A percentile compares a stretch with the other conserved stretches of the same genome.
Conservation (phyloP, 2,797 vertebrate species). For the Halcyon leucocephala region DNA sequence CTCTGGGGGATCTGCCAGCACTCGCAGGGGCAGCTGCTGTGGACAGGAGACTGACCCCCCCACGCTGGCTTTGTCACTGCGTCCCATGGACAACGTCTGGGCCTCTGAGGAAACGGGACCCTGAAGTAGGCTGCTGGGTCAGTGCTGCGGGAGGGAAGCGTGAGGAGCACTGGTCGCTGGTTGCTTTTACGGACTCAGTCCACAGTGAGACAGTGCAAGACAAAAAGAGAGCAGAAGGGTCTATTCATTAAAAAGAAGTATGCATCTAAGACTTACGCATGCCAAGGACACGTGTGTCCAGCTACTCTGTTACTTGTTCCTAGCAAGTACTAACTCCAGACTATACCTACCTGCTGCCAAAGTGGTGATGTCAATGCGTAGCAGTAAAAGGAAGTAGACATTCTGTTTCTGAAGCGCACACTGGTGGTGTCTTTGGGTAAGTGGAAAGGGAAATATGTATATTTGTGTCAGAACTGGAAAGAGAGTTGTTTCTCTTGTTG, state of each 20-base stretch:
- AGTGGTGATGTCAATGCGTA: background rate
- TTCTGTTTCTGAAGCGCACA: background rate
- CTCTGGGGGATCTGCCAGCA: rapidly evolving
- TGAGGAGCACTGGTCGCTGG: background rate
- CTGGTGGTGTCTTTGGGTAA: background rate
- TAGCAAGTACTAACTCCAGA: background rate
- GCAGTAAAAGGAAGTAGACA: background rate
- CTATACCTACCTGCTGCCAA: background rate
- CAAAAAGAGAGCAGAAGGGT: background rate
- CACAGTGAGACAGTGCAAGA: background rate
- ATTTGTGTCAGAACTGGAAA: conserved; percentile 25
- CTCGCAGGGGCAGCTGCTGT: background rate
- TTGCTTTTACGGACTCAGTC: background rate
- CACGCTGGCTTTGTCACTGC: background rate
- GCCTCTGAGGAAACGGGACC: background rate
- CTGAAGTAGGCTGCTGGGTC: background rate
- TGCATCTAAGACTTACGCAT: background rate
- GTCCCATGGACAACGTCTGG: rapidly evolving
- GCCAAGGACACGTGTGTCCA: background rate
- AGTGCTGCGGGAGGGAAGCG: background rate
- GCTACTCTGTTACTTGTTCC: background rate
- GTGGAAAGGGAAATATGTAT: background rate
- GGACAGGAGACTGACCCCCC: rapidly evolving
- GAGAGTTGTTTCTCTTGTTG: conserved; percentile 4
- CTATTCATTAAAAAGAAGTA: background rate